Evolutionary conservation across 2,797 vertebrate species (phyloP), one percentile per base, ranked within the genome.

Genomic region (Varecia variegata): DNA sequence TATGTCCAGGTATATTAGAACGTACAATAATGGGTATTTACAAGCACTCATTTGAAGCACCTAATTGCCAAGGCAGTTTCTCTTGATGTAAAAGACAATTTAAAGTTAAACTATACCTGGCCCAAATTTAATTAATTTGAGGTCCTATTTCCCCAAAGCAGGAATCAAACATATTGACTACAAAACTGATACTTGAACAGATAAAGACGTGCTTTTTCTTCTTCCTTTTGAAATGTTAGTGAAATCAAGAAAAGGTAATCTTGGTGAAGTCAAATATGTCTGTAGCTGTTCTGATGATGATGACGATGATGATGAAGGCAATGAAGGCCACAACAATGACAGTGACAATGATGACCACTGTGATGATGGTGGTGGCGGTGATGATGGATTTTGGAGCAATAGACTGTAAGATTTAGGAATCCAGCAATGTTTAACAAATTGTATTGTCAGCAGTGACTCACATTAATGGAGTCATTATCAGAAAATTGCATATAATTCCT

Each of bases 391-490:
- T 92, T 71, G 65, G 67, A 65, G 70, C 76, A 96, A 96, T 23
- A 76, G 82, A 85, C 90, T 38, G 21, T 27, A 80, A 93, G 93
- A 88, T 71, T 93, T 45, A 85, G 83, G 67, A 93, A 96, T 88
- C 94, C 87, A 88, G 94, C 40, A 32, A 96, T 96, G 92, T 96
- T 96, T 95, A 97, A 97, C 97, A 97, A 97, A 97, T 97, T 97
- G 97, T 97, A 93, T 97, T 97, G 97, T 97, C 97, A 97, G 97
- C 96, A 93, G 96, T 90, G 96, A 96, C 95, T 98, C 97, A 96
- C 95, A 97, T 96, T 97, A 97, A 97, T 97, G 94, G 97, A 97
- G 92, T 96, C 97, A 97, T 98, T 97, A 97, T 97, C 97, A 97
- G 97, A 96, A 97, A 97, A 97, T 97, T 97, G 93, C 90, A 83